phyloP scores from a whole-genome alignment of 2,113 vertebrate species.

The Brienomyrus longianalis region DNA sequence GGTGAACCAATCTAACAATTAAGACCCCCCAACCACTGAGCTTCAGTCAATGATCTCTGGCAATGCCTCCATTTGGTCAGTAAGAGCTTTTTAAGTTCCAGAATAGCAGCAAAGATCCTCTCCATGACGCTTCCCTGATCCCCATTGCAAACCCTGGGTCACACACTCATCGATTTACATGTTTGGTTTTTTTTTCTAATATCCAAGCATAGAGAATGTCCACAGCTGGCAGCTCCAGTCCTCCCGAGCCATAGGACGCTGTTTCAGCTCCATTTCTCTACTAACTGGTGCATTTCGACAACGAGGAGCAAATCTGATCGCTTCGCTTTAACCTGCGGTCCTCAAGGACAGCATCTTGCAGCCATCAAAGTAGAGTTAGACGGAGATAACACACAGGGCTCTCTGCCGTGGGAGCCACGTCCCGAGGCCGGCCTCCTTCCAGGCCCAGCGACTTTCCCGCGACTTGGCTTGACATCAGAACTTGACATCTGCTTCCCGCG shows the following conservation, averaged over 20 bases:
- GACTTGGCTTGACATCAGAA: background rate
- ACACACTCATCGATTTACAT: background rate
- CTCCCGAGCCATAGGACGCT: background rate
- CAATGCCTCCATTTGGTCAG: background rate
- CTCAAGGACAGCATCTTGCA: background rate
- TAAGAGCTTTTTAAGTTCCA: background rate
- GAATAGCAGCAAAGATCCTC: background rate
- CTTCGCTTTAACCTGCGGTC: background rate
- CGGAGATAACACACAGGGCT: background rate
- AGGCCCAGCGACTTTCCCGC: background rate
- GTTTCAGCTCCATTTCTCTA: background rate
- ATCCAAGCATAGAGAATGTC: background rate
- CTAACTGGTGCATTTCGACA: background rate
- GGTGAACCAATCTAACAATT: background rate
- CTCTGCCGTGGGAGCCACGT: background rate
- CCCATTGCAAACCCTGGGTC: background rate
- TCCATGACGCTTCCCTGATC: background rate
- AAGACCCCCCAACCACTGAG: background rate
- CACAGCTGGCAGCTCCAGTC: background rate
- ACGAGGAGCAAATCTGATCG: background rate
- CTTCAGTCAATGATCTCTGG: background rate
- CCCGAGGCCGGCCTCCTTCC: background rate
- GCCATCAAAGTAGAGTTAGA: background rate
- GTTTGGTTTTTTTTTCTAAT: background rate
- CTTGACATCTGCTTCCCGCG: background rate